phyloP scores from a whole-genome alignment of 2,113 vertebrate species.

The Panurus biarmicus region DNA sequence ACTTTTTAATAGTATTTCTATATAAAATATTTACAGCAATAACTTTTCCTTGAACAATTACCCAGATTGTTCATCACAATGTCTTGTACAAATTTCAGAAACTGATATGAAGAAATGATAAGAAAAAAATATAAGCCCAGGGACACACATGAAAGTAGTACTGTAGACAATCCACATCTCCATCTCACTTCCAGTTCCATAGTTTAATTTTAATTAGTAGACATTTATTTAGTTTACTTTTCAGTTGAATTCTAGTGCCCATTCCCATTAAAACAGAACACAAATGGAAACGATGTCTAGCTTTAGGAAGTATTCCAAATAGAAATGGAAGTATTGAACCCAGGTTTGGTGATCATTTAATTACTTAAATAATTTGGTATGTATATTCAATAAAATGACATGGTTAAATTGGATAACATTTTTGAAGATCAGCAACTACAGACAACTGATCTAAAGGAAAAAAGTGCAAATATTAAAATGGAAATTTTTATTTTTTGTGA shows the following conservation, averaged over 20 bases:
- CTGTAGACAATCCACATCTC: not conserved
- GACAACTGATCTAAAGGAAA: not conserved
- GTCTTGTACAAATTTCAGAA: not conserved
- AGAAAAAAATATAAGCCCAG: not conserved
- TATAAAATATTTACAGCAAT: not conserved
- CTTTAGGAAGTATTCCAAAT: not conserved
- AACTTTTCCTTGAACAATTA: not conserved
- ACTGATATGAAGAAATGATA: not conserved
- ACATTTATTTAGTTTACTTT: not conserved
- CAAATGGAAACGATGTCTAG: not conserved
- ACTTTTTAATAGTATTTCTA: not conserved
- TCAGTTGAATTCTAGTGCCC: not conserved
- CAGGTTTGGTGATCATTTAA: not conserved
- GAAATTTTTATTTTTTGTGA: not conserved
- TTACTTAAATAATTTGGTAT: not conserved
- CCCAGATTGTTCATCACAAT: not conserved
- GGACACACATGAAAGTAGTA: not conserved
- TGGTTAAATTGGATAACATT: not conserved
- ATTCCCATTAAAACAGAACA: not conserved
- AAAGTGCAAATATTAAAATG: not conserved
- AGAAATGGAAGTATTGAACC: not conserved
- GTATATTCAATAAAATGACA: not conserved
- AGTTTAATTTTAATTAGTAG: not conserved
- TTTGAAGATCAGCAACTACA: not conserved
- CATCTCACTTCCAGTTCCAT: not conserved